Evolutionary conservation across 1,140 invertebrate species (phyloP), one percentile per base, ranked within the genome.

Genomic region (Aethina tumida): DNA sequence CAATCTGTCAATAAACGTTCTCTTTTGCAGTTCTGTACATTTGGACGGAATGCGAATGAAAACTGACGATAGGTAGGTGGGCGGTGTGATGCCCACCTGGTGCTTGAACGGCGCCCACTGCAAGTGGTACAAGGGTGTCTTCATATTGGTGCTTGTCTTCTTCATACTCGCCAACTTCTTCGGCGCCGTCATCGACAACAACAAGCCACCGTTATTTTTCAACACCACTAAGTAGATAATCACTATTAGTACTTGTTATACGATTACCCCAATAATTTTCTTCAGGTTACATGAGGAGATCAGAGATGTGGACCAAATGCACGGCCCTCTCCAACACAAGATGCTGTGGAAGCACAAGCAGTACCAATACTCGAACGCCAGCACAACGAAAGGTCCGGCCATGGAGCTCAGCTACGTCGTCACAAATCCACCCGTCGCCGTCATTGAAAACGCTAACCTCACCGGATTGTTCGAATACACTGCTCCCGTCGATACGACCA

Each of bases 71-170:
- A 27, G 44, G 31, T 7, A 36, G 40, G 24, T 44, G 37, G 49
- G 28, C 31, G 35, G 38, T 46, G 48, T 43, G 37, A 54, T 56
- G 53, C 46, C 47, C 39, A 34, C 38, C 26, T 57, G 50, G 33
- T 45, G 43, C 29, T 43, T 30, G 28, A 39, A 46, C 38, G 41
- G 49, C 30, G 53, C 51, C 46, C 54, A 57, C 17, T 62, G 56
- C 43, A 62, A 62, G 47, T 53, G 53, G 41, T 62, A 58, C 43
- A 62, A 62, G 47, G 55, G 53, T 39, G 37, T 62, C 5, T 52
- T 58, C 37, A 41, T 50, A 35, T 30, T 62, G 15, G 44, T 60
- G 24, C 20, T 59, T 7, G 29, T 51, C 25, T 47, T 60, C 13
- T 50, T 62, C 8, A 42, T 44, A 3, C 37, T 60, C 13, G 57